A percentile compares a stretch with the other conserved stretches of the same genome.
These are phyloP conservation scores for Ennomos erosarius DNA, from an alignment of 2,888 invertebrate genomes.

Conservation along the genomic window DNA sequence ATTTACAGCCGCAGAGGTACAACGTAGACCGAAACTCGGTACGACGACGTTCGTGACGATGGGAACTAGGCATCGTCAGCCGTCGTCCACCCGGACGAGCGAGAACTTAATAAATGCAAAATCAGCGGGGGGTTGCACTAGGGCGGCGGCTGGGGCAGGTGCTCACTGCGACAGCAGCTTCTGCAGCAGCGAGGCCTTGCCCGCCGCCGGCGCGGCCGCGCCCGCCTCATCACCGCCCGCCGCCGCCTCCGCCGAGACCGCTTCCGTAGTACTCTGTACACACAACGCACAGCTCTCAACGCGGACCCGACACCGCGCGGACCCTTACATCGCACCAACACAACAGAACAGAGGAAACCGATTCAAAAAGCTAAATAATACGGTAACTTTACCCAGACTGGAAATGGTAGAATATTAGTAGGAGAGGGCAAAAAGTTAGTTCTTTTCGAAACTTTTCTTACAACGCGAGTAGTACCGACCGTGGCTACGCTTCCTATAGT, in stretches of 20 bases:
- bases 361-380: no score
- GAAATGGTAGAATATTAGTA: no score
- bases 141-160: conserved; percentile 93
- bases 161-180: conserved; percentile 93
- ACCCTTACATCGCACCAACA: conserved; percentile 1
- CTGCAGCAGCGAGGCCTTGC: conserved; percentile 93
- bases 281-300: conserved; percentile 26
- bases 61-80: conserved; percentile 58
- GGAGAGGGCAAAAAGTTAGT: no score
- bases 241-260: conserved; percentile 74
- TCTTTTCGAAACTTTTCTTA: no score
- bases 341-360: conserved; percentile 1
- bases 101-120: conserved; percentile 74
- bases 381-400: no score
- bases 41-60: conserved; percentile 60
- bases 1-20: conserved; percentile 80
- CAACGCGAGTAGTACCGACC: not conserved
- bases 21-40: conserved; percentile 71
- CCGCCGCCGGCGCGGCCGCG: conserved; percentile 45
- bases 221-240: conserved; percentile 47
- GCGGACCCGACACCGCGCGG: not conserved
- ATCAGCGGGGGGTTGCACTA: conserved; percentile 82
- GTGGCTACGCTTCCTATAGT: no score
- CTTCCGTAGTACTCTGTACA: conserved; percentile 81
- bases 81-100: conserved; percentile 56